These are phyloP conservation scores for Prionchulus punctatus DNA, from an alignment of 2,888 invertebrate genomes.

Conservation along the genomic window DNA sequence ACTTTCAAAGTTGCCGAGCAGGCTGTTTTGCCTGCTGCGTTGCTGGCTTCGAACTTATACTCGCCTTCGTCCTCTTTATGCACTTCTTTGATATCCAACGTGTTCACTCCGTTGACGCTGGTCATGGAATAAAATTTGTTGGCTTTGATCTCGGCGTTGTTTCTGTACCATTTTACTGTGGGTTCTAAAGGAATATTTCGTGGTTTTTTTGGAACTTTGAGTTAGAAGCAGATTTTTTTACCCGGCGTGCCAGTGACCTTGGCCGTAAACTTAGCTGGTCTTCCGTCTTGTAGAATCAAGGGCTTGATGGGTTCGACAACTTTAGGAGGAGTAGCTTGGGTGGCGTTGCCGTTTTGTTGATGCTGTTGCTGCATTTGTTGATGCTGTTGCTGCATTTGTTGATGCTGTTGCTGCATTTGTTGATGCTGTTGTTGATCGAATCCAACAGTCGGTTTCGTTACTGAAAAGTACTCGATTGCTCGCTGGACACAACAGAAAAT, in stretches of 20 bases:
- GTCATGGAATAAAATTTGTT: slow-evolving; percentile 5
- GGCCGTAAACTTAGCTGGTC: slow-evolving; percentile 60
- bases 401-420: too few species aligned
- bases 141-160: slow-evolving; percentile 64
- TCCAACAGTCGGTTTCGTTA: too few species aligned
- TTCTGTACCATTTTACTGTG: slow-evolving; percentile 91
- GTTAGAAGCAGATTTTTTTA: slow-evolving; percentile 13
- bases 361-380: too few species aligned
- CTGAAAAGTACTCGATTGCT: too few species aligned
- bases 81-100: slow-evolving; percentile 75
- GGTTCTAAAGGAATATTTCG: slow-evolving; percentile 48
- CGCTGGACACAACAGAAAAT: too few species aligned
- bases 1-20: slow-evolving; percentile 32
- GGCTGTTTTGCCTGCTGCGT: slow-evolving; percentile 38
- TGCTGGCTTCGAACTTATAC: slow-evolving; percentile 69
- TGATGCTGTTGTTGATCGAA: too few species aligned
- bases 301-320: slow-evolving; percentile 67
- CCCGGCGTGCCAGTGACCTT: slow-evolving; percentile 28
- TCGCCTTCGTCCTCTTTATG: slow-evolving; percentile 95
- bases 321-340: too few species aligned
- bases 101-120: slow-evolving; percentile 47
- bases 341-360: too few species aligned
- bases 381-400: too few species aligned
- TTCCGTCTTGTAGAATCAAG: slow-evolving; percentile 74
- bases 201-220: too few species aligned